Conservation (phyloP, 30 jellyfish, hydroid and myxozoan species). For the Cassiopea xamachana region DNA sequence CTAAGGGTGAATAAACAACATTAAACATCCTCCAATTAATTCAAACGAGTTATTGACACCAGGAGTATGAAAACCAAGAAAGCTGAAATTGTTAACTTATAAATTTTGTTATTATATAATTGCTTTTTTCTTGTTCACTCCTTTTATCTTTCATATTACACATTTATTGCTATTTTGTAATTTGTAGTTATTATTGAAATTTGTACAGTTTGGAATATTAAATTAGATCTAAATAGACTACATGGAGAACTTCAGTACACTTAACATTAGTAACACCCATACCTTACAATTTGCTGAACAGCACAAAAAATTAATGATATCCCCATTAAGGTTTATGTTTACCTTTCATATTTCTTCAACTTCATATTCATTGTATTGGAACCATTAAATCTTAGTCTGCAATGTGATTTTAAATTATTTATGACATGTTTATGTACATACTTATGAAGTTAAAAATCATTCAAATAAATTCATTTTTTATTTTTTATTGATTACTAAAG, state of each 20-base stretch:
- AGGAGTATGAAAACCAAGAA: neutral
- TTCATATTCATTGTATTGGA: constrained; percentile 10
- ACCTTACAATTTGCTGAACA: too few relatives aligned
- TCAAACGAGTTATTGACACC: neutral
- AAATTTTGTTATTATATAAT: neutral
- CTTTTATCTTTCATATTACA: neutral
- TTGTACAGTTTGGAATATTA: neutral
- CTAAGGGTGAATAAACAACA: constrained; percentile 9
- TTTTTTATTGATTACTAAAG: neutral
- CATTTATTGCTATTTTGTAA: too few relatives aligned
- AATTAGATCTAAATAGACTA: neutral
- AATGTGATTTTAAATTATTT: neutral
- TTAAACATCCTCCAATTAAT: too few relatives aligned
- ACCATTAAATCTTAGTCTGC: constrained; percentile 37
- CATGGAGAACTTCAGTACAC: neutral
- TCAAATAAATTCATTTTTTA: neutral
- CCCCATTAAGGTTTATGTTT: neutral
- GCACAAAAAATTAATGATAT: too few relatives aligned
- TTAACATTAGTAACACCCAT: too few relatives aligned
- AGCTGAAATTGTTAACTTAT: neutral
- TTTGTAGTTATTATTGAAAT: too few relatives aligned
- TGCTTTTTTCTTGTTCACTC: neutral
- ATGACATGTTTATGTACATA: neutral
- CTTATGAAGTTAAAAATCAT: neutral
- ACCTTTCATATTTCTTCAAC: constrained; percentile 43